Percentiles rank a stretch among this genome's conserved stretches.
These are phyloP conservation scores for Oryzias dopingdopingensis DNA, from an alignment of 2,797 vertebrate species.

Conservation along the genomic window DNA sequence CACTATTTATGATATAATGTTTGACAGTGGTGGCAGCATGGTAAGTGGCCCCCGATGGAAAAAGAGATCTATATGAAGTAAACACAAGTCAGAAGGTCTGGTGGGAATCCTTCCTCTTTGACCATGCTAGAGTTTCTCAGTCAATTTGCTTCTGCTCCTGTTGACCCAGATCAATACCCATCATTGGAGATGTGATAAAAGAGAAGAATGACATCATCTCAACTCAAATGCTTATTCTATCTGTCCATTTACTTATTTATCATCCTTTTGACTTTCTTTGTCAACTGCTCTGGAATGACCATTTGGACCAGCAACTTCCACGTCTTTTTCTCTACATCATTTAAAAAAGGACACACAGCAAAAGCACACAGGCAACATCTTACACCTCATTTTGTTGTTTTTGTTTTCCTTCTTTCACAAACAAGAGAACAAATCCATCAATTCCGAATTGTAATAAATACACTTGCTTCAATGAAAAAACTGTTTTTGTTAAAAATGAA, in stretches of 20 bases:
- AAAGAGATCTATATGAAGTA: conserved; percentile 45
- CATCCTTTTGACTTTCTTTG: conserved; percentile 7
- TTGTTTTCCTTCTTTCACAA: conserved; percentile 15
- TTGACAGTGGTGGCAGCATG: conserved; percentile 56
- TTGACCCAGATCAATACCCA: conserved; percentile 70
- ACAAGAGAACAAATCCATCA: conserved; percentile 34
- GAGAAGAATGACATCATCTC: conserved; percentile 68
- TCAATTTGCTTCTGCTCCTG: conserved; percentile 62
- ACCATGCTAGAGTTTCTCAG: conserved; percentile 67
- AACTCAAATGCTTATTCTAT: conserved; percentile 39
- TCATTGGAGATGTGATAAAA: conserved; percentile 61
- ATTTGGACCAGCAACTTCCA: not conserved
- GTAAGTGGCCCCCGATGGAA: conserved; percentile 57
- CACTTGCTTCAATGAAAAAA: conserved; percentile 55
- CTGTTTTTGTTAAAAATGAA: conserved; percentile 55
- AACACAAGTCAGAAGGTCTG: conserved; percentile 47
- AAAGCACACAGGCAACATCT: conserved; percentile 1
- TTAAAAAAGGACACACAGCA: conserved; percentile 8
- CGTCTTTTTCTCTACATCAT: not conserved
- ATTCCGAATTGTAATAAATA: conserved; percentile 34
- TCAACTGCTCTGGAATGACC: conserved; percentile 1
- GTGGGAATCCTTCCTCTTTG: conserved; percentile 55
- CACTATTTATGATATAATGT: conserved; percentile 47
- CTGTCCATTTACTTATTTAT: not conserved
- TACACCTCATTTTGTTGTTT: not conserved